These are phyloP conservation scores for Chironomus tentans DNA, from an alignment of 2,888 invertebrate species.

Conservation along the genomic window DNA sequence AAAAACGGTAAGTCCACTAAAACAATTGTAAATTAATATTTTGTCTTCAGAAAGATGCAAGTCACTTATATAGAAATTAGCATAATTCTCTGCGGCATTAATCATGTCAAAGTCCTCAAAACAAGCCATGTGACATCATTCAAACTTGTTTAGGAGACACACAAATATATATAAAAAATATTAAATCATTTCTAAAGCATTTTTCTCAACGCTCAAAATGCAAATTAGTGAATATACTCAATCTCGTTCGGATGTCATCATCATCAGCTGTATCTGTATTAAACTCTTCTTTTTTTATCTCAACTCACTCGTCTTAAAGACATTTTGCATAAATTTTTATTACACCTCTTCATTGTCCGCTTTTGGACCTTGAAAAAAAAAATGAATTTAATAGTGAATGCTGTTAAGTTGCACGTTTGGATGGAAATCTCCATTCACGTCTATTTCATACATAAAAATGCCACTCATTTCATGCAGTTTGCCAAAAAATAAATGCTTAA, in stretches of 20 bases:
- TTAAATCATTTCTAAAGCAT: not conserved
- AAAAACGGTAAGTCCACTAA: not conserved
- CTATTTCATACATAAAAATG: no score
- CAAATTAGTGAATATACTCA: not conserved
- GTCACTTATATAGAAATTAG: no score
- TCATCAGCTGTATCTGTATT: not conserved
- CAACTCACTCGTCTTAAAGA: not conserved
- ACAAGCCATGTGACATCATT: not conserved
- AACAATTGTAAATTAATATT: not conserved
- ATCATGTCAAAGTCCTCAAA: not conserved
- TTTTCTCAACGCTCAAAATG: constrained; percentile 5
- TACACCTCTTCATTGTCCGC: not conserved
- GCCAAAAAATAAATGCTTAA: no score
- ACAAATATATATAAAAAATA: no score
- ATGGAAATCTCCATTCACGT: no score
- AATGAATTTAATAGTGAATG: not conserved
- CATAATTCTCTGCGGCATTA: not conserved
- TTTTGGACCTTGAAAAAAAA: not conserved
- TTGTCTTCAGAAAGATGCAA: no score
- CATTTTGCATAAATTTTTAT: not conserved
- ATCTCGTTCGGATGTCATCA: not conserved
- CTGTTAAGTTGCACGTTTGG: no score
- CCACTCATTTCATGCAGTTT: no score
- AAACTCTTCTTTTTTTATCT: not conserved
- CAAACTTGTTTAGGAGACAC: not conserved